Evolutionary conservation across 2,888 invertebrate species (phyloP).

Genomic region (Chrysolina americana): DNA sequence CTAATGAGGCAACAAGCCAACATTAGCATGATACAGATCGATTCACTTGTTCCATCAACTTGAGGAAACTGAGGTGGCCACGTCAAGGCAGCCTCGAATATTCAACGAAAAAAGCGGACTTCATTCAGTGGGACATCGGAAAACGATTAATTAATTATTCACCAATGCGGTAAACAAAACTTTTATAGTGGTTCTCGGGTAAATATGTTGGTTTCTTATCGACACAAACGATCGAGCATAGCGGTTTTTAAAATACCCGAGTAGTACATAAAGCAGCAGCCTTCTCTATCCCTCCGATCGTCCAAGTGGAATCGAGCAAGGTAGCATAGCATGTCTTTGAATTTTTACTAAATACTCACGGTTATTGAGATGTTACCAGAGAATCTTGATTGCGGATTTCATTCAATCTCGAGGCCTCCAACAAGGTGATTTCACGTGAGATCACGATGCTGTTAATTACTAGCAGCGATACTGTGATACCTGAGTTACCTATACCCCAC

Average conservation of each 20-base stretch:
- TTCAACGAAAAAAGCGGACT: conserved; percentile 24
- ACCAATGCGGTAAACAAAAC: conserved; percentile 28
- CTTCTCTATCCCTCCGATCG: conserved; percentile 51
- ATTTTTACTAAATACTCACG: conserved; percentile 49
- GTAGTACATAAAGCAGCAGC: conserved; percentile 54
- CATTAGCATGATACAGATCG: conserved; percentile 59
- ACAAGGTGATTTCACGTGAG: conserved; percentile 63
- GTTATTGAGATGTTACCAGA: conserved; percentile 63
- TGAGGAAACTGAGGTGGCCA: conserved; percentile 52
- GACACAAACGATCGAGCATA: conserved; percentile 61
- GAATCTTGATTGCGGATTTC: conserved; percentile 63
- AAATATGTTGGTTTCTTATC: conserved; percentile 58
- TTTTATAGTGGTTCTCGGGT: conserved; percentile 47
- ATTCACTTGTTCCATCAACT: conserved; percentile 53
- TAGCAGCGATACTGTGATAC: conserved; percentile 59
- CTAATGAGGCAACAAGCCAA: conserved; percentile 59
- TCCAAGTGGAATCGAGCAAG: conserved; percentile 46
- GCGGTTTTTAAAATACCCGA: conserved; percentile 55
- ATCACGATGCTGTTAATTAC: conserved; percentile 66
- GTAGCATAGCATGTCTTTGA: conserved; percentile 50
- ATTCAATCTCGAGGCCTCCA: conserved; percentile 62
- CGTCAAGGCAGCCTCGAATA: conserved; percentile 47
- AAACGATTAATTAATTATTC: conserved; percentile 31
- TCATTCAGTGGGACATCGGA: conserved; percentile 21
- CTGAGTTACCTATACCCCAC: conserved; percentile 53